Conservation (phyloP, 2,113 vertebrate species). For the Anolis carolinensis region DNA sequence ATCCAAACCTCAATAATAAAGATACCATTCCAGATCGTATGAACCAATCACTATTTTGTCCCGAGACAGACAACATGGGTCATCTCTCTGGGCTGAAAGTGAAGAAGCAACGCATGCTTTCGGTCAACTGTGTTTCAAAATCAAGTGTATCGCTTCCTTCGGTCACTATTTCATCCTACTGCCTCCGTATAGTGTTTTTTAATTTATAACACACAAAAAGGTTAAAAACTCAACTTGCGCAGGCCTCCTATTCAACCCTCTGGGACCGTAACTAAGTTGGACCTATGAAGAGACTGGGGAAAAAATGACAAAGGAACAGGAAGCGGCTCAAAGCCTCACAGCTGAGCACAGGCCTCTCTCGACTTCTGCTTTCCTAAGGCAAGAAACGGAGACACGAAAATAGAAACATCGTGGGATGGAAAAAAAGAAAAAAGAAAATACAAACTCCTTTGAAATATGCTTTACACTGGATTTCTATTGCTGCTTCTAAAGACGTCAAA, state of each 20-base stretch:
- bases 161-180: constrained; percentile 7
- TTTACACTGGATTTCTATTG: constrained; percentile 78
- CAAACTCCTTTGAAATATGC: constrained; percentile 67
- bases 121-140: neutral
- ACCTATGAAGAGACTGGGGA: too few relatives aligned
- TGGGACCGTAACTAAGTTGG: neutral
- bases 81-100: too few relatives aligned
- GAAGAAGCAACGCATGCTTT: neutral
- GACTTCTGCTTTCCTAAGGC: constrained; percentile 64
- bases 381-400: constrained; percentile 63
- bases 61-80: too few relatives aligned
- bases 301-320: neutral
- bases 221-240: too few relatives aligned
- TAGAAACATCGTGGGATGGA: constrained; percentile 56
- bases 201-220: neutral
- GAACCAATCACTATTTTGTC: too few relatives aligned
- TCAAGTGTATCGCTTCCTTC: constrained; percentile 41
- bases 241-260: neutral
- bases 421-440: constrained; percentile 29
- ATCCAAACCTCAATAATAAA: neutral
- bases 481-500: constrained; percentile 76
- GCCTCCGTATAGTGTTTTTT: neutral
- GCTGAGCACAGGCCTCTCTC: constrained; percentile 33
- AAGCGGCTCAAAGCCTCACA: neutral
- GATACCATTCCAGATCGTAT: too few relatives aligned